phyloP scores from a whole-genome alignment of 2,888 invertebrate species.

The Lingula anatina region DNA sequence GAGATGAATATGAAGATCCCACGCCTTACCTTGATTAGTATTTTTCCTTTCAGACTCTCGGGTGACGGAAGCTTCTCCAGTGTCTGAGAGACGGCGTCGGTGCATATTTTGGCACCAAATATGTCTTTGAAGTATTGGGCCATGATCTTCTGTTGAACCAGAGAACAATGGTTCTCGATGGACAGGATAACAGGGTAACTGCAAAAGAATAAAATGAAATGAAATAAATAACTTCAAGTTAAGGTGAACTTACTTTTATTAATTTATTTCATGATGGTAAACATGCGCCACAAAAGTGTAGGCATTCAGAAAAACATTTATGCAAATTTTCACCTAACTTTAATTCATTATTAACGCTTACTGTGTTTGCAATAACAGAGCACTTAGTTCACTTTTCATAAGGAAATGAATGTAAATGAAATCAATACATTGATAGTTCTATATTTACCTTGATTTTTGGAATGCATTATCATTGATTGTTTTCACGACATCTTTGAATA shows the following conservation, averaged over 20 bases:
- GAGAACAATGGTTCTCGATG: conserved; percentile 51
- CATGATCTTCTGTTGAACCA: conserved; percentile 48
- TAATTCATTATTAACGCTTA: no score
- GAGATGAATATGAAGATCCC: not conserved
- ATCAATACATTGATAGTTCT: no score
- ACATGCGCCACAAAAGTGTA: no score
- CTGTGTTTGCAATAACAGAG: no score
- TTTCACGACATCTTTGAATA: conserved; percentile 82
- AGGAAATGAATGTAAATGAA: no score
- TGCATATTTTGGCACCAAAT: conserved; percentile 49
- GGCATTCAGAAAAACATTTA: no score
- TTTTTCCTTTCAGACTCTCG: conserved; percentile 52
- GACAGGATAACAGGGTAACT: conserved; percentile 50
- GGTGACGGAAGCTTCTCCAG: conserved; percentile 55
- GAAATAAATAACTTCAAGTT: no score
- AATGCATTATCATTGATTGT: conserved; percentile 96
- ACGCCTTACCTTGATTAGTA: conserved; percentile 54
- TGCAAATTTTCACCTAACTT: no score
- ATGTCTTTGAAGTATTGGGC: conserved; percentile 33
- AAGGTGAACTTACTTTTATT: no score
- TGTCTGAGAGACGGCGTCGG: conserved; percentile 42
- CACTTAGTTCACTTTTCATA: no score
- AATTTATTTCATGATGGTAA: no score
- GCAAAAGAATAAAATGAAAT: no score
- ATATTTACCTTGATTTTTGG: conserved; percentile 72